These are phyloP conservation scores for Campylomormyrus tamandua DNA, from an alignment of 2,113 vertebrate species.

Conservation along the genomic window DNA sequence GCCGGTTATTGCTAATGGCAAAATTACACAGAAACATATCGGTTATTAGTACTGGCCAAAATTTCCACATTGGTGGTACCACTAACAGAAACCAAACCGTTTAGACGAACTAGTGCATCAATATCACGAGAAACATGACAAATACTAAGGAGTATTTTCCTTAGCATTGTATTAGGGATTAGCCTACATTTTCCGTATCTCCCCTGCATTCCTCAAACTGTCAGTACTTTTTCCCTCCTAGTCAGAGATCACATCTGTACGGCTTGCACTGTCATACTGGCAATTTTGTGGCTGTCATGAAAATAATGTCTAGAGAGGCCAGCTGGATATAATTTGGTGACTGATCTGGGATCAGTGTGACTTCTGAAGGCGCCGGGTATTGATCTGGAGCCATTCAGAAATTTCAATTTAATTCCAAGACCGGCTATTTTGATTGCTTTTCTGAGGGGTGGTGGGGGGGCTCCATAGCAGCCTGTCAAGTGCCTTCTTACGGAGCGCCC, in stretches of 20 bases:
- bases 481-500: neutral
- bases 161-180: neutral
- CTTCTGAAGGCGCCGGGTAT: neutral
- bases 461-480: neutral
- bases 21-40: neutral
- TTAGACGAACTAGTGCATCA: neutral
- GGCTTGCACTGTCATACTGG: neutral
- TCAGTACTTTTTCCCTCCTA: neutral
- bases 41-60: neutral
- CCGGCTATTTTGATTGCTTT: conserved; percentile 13
- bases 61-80: neutral
- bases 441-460: neutral
- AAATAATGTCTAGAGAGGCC: conserved; percentile 2
- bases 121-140: neutral
- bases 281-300: neutral
- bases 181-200: neutral
- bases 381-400: conserved; percentile 6
- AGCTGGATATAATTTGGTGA: neutral
- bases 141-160: neutral
- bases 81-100: neutral
- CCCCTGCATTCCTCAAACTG: neutral
- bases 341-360: conserved; percentile 13
- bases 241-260: neutral
- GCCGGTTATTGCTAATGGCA: neutral
- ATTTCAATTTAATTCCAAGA: conserved; percentile 9